A percentile compares a stretch with the other conserved stretches of the same genome.
Conservation (phyloP, 2,797 vertebrate species). For the Okamejei kenojei region DNA sequence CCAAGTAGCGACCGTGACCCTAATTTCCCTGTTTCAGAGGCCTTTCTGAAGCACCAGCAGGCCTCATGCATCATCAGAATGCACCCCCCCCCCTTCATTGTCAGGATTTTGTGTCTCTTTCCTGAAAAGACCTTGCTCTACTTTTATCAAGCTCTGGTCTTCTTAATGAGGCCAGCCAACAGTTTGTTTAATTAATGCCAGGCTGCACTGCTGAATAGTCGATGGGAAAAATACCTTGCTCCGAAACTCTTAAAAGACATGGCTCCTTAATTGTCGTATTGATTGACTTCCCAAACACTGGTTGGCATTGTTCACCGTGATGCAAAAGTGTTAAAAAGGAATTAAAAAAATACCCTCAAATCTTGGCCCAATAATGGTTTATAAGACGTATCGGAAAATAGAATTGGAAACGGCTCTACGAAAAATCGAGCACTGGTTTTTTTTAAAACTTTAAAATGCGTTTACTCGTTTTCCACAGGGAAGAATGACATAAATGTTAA, state of each 20-base stretch:
- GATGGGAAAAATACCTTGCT: conserved; percentile 38
- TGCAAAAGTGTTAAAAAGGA: conserved; percentile 18
- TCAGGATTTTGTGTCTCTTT: conserved; percentile 30
- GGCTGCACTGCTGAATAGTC: conserved; percentile 26
- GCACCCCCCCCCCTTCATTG: not conserved
- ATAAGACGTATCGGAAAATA: not conserved
- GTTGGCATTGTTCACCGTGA: conserved; percentile 8
- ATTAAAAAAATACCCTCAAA: not conserved
- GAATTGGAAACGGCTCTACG: not conserved
- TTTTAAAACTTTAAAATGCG: not conserved
- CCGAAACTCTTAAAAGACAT: conserved; percentile 15
- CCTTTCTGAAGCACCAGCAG: conserved; percentile 13
- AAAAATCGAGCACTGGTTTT: not conserved
- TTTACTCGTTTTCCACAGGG: not conserved
- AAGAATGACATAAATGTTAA: not conserved
- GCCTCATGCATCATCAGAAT: conserved; percentile 35
- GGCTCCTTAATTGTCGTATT: conserved; percentile 29
- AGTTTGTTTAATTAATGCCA: conserved; percentile 38
- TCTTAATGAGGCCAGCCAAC: conserved; percentile 37
- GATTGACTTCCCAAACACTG: conserved; percentile 36
- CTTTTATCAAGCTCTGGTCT: conserved; percentile 37
- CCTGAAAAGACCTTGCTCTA: conserved; percentile 33
- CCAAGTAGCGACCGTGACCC: conserved; percentile 29
- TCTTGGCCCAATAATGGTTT: not conserved
- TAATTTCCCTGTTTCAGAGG: conserved; percentile 35